Conservation (phyloP, 2,113 vertebrate species). For the Vidua chalybeata region DNA sequence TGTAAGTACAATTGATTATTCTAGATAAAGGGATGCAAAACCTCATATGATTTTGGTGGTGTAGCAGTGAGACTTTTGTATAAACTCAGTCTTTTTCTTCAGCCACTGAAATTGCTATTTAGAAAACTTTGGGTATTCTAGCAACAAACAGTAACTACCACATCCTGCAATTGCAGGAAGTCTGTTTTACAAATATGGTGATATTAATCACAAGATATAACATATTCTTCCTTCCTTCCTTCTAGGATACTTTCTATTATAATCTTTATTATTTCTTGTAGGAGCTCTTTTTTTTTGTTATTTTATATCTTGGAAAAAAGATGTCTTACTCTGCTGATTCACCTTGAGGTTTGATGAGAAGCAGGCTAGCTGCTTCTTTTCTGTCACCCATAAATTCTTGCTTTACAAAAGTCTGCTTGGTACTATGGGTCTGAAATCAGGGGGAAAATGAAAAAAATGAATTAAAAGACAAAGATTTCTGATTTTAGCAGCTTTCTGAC, state of each 20-base stretch:
- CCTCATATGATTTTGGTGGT: not conserved
- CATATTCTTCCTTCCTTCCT: not conserved
- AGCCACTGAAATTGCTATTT: not conserved
- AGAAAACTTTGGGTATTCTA: not conserved
- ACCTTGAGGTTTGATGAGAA: not conserved
- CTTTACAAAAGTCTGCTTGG: not conserved
- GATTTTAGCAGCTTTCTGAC: not conserved
- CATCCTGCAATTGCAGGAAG: not conserved
- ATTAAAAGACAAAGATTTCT: not conserved
- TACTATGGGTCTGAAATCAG: not conserved
- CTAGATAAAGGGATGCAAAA: not conserved
- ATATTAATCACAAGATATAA: not conserved
- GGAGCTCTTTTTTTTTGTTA: not conserved
- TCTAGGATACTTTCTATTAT: not conserved
- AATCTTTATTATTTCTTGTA: not conserved
- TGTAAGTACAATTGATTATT: not conserved
- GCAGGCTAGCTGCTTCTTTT: not conserved
- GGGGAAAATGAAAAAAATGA: not conserved
- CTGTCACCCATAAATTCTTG: not conserved
- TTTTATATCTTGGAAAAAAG: not conserved
- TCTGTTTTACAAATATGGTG: not conserved
- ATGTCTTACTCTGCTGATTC: conserved; percentile 14
- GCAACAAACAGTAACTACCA: not conserved
- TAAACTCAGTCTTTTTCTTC: not conserved
- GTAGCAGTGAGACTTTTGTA: not conserved